These are phyloP conservation scores for Scolopax rusticola DNA, from an alignment of 2,797 vertebrate species.

Conservation along the genomic window DNA sequence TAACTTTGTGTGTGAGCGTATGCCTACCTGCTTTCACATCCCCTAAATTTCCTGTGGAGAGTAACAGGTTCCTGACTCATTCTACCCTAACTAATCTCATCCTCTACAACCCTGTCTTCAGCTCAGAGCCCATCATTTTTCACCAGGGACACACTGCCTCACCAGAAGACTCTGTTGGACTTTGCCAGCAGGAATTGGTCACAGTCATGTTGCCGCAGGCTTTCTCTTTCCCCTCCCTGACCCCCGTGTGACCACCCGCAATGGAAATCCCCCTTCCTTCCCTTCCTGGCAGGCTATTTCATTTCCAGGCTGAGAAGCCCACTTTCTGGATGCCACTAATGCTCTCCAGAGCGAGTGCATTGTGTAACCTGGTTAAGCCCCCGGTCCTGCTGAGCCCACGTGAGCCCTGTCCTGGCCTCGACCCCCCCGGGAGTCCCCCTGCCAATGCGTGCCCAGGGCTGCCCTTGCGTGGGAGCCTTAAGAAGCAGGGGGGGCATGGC, in stretches of 20 bases:
- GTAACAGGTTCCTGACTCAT: neutral
- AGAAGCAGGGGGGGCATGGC: neutral
- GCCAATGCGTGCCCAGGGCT: neutral
- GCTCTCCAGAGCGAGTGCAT: neutral
- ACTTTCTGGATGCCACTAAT: neutral
- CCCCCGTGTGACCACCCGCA: fast-evolving
- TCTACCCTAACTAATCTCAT: neutral
- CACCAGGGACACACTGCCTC: neutral
- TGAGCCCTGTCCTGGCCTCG: constrained; percentile 4
- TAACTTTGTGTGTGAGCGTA: neutral
- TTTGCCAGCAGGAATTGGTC: neutral
- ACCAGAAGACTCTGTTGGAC: neutral
- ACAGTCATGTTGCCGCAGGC: neutral
- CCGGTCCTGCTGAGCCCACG: neutral
- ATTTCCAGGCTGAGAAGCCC: neutral
- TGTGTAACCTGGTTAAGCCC: constrained; percentile 60
- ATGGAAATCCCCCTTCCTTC: neutral
- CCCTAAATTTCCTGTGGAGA: neutral
- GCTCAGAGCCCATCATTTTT: neutral
- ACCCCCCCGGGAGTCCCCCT: neutral
- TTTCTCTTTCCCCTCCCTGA: neutral
- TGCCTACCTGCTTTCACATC: neutral
- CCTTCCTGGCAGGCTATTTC: neutral
- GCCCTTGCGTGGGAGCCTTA: constrained; percentile 60
- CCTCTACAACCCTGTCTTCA: neutral